A percentile compares a stretch with the other conserved stretches of the same genome.
Evolutionary conservation across 2,888 invertebrate species (phyloP).

Genomic region (Drosophila percnosoma): DNA sequence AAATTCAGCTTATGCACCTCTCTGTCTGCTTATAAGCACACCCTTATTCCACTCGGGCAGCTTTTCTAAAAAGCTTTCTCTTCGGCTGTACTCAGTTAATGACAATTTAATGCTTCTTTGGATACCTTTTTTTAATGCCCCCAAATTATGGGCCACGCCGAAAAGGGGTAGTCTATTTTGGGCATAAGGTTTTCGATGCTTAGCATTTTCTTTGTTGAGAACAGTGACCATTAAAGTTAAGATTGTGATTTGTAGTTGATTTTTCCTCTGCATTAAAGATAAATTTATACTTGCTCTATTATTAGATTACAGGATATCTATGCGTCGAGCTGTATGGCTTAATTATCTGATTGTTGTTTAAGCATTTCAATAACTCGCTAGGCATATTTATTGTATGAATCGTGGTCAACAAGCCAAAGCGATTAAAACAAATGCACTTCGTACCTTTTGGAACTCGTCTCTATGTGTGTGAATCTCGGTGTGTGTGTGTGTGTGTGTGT

Average conservation of each 20-base stretch:
- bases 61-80: slow-evolving; percentile 48
- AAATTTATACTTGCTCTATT: neutral
- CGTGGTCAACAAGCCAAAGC: slow-evolving; percentile 73
- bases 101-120: slow-evolving; percentile 51
- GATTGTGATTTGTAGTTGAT: neutral
- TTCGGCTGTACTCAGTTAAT: slow-evolving; percentile 46
- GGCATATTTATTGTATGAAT: slow-evolving; percentile 45
- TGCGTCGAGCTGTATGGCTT: neutral
- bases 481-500: neutral
- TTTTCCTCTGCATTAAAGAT: neutral
- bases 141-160: neutral
- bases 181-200: neutral
- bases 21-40: slow-evolving; percentile 6
- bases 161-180: neutral
- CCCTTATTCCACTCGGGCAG: neutral
- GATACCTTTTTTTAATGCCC: slow-evolving; percentile 13
- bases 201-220: neutral
- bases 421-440: slow-evolving; percentile 74
- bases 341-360: neutral
- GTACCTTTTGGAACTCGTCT: slow-evolving; percentile 29
- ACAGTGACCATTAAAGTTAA: neutral
- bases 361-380: slow-evolving; percentile 16
- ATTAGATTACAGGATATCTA: slow-evolving; percentile 1
- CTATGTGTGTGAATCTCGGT: neutral
- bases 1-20: slow-evolving; percentile 17